Conservation (phyloP, 2,113 vertebrate genomes). For the Sterrhoptilus dennistouni region DNA sequence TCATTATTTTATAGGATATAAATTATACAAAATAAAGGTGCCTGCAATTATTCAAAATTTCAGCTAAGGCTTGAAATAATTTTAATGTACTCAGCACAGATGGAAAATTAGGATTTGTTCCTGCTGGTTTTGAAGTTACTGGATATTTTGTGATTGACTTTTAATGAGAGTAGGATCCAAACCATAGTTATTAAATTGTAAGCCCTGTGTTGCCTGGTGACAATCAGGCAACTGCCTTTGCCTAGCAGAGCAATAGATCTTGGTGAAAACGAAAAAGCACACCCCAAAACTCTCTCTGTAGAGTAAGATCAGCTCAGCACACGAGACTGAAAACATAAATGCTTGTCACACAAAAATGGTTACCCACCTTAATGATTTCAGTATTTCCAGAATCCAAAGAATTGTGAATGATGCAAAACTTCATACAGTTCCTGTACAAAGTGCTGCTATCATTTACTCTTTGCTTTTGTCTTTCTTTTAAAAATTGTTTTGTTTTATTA, state of each 20-base stretch:
- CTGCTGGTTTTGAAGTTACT: conserved; percentile 50
- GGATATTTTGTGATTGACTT: conserved; percentile 39
- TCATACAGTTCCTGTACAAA: not conserved
- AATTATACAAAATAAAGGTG: not conserved
- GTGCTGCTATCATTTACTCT: not conserved
- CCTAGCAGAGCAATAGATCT: not conserved
- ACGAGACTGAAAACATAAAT: not conserved
- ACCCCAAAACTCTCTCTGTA: not conserved
- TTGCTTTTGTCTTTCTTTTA: not conserved
- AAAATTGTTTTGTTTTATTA: not conserved
- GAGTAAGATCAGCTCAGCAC: not conserved
- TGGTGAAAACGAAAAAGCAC: not conserved
- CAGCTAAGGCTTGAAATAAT: not conserved
- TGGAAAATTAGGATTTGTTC: conserved; percentile 17
- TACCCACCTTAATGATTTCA: not conserved
- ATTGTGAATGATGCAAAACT: not conserved
- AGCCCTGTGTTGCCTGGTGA: conserved; percentile 36
- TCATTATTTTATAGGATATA: not conserved
- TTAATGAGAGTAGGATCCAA: conserved; percentile 12
- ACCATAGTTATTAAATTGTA: not conserved
- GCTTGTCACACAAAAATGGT: not conserved
- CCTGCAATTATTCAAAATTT: conserved; percentile 2
- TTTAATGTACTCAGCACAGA: conserved; percentile 13
- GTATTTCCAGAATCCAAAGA: not conserved
- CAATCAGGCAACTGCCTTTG: conserved; percentile 13